These are phyloP conservation scores for Ibidorhyncha struthersii DNA, from an alignment of 2,113 vertebrate genomes.

Conservation along the genomic window DNA sequence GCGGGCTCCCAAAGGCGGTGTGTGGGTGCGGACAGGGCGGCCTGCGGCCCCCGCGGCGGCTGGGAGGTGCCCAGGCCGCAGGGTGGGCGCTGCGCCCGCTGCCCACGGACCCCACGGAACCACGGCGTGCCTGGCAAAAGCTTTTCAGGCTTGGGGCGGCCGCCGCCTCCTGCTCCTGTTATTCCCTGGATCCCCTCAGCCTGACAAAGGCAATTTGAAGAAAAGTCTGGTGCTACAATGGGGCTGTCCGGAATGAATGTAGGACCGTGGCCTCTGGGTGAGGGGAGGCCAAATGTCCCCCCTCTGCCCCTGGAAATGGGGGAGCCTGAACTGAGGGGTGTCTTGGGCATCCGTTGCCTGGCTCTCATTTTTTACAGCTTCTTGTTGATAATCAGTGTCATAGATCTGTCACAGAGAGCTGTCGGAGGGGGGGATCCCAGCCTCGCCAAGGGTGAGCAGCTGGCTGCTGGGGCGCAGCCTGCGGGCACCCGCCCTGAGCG, in stretches of 20 bases:
- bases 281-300: not conserved
- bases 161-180: rapidly evolving
- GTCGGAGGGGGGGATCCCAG: rapidly evolving
- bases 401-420: not conserved
- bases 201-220: not conserved
- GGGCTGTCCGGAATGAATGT: not conserved
- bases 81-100: too few relatives aligned
- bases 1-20: not conserved
- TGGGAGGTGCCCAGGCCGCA: not conserved
- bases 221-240: not conserved
- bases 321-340: not conserved
- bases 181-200: not conserved
- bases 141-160: not conserved
- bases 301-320: not conserved
- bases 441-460: rapidly evolving
- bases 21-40: not conserved
- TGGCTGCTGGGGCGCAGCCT: not conserved
- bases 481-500: rapidly evolving
- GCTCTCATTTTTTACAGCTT: not conserved
- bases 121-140: not conserved
- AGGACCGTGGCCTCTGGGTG: rapidly evolving
- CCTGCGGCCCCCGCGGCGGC: not conserved
- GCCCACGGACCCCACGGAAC: not conserved
- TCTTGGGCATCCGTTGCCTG: rapidly evolving
- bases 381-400: not conserved